Evolutionary conservation across 2,797 vertebrate genomes (phyloP), one percentile per base, ranked within the genome.

Genomic region (Lerista edwardsae): DNA sequence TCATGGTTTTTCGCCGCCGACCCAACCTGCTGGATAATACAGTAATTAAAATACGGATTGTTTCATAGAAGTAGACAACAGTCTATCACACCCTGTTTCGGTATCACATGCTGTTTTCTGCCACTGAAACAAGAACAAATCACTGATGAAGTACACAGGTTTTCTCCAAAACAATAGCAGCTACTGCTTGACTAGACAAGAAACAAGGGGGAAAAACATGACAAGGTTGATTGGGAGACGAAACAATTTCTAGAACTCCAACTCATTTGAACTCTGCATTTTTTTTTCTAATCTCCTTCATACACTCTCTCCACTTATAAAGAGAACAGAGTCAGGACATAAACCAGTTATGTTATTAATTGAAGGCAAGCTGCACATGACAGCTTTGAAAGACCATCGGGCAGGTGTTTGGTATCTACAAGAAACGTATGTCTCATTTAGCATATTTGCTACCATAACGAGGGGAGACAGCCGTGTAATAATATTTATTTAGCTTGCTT

Each of bases 1-100:
- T 98, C 96, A 99, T 98, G 0, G 99, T 99, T 94, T 97, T 99
- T 93, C 98, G 97, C 87, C 98, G 97, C 62, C 97, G 96, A 59
- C 96, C 96, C 83, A 97, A 92, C 92, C 99, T 98, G 89, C 34
- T 75, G 81, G 80, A 55, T 10, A 3, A 23, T 1, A 21, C 61
- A 41, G 12, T 21, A 71, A 71, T 7, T 55, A 31, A 57, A 27
- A 67, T 67, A 81, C 39, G 62, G 19, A 15, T 29, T 7, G 11
- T 62, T 68, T 68, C 25, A 41, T 23, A 81, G 27, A 69, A 61
- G 44, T n/a, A 69, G 41, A 69, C n/a, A 39, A 29, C 72, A 51
- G 3, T 61, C 29, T n/a, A n/a, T n/a, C n/a, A n/a, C n/a, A n/a
- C n/a, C n/a, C 59, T 29, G 59, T 59, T 59, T 21, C 44, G n/a